phyloP scores from a whole-genome alignment of 2,888 invertebrate species.

The Agriotes lineatus region DNA sequence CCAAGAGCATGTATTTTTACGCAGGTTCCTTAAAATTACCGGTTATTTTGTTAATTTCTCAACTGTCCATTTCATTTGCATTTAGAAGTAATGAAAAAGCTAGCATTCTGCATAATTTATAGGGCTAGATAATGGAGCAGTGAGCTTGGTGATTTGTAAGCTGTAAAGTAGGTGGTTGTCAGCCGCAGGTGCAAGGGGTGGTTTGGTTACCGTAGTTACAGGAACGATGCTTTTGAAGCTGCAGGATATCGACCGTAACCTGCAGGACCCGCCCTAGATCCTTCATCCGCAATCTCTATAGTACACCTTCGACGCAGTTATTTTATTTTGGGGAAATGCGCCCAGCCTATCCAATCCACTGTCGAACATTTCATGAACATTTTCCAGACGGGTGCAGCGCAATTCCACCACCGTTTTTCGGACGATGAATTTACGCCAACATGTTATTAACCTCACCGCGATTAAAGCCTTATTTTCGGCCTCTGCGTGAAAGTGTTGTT shows the following conservation, averaged over 20 bases:
- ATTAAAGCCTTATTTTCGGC: no score
- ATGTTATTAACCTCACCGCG: no score
- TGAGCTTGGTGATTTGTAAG: slow-evolving; percentile 46
- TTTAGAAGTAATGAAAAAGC: slow-evolving; percentile 34
- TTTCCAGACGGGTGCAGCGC: no score
- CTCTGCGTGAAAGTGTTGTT: neutral
- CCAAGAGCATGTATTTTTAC: no score
- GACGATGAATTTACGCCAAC: no score
- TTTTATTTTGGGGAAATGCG: neutral
- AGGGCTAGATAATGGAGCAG: slow-evolving; percentile 44
- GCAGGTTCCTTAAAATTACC: neutral
- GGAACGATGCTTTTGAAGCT: slow-evolving; percentile 55
- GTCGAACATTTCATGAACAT: no score
- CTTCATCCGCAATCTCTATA: slow-evolving; percentile 39
- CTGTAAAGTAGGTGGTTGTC: slow-evolving; percentile 45
- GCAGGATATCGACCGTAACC: slow-evolving; percentile 54
- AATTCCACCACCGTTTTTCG: no score
- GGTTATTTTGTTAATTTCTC: slow-evolving; percentile 18
- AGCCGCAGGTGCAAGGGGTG: slow-evolving; percentile 48
- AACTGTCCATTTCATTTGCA: slow-evolving; percentile 27
- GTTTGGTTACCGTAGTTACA: slow-evolving; percentile 49
- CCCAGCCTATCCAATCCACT: no score
- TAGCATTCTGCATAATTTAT: slow-evolving; percentile 40
- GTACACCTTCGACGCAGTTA: slow-evolving; percentile 9
- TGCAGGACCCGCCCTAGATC: slow-evolving; percentile 48